A percentile compares a stretch with the other conserved stretches of the same genome.
Evolutionary conservation across 2,888 invertebrate genomes (phyloP).

Genomic region (Nowickia ferox): DNA sequence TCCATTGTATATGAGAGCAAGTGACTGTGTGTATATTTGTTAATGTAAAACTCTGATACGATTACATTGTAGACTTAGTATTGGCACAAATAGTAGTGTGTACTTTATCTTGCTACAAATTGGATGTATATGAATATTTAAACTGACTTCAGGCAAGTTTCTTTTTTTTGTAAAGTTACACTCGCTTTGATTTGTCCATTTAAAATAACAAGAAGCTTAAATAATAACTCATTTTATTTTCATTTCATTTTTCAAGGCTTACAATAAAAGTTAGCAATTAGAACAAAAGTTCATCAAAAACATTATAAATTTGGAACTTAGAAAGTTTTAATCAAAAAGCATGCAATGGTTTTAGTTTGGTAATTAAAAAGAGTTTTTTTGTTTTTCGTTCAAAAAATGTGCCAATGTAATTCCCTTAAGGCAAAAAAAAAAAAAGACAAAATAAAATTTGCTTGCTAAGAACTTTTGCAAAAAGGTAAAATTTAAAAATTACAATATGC

Average conservation of each 20-base stretch:
- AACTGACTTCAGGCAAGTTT: not conserved
- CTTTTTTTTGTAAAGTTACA: not conserved
- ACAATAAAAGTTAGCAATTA: constrained; percentile 14
- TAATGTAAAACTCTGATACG: constrained; percentile 62
- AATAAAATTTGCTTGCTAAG: no score
- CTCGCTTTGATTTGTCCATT: not conserved
- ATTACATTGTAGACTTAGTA: constrained; percentile 68
- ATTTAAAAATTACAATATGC: not conserved
- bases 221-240: not conserved
- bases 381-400: no score
- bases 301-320: constrained; percentile 17
- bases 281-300: constrained; percentile 1
- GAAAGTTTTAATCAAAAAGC: constrained; percentile 31
- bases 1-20: not conserved
- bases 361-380: not conserved
- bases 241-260: constrained; percentile 5
- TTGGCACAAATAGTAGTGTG: constrained; percentile 9
- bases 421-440: no score
- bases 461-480: not conserved
- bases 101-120: constrained; percentile 20
- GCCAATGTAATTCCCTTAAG: no score
- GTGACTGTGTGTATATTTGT: not conserved
- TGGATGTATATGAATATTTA: not conserved
- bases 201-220: not conserved
- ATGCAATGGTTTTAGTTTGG: constrained; percentile 10